Evolutionary conservation across 2,888 invertebrate species (phyloP), one percentile per base, ranked within the genome.

Genomic region (Stratiomys singularior): DNA sequence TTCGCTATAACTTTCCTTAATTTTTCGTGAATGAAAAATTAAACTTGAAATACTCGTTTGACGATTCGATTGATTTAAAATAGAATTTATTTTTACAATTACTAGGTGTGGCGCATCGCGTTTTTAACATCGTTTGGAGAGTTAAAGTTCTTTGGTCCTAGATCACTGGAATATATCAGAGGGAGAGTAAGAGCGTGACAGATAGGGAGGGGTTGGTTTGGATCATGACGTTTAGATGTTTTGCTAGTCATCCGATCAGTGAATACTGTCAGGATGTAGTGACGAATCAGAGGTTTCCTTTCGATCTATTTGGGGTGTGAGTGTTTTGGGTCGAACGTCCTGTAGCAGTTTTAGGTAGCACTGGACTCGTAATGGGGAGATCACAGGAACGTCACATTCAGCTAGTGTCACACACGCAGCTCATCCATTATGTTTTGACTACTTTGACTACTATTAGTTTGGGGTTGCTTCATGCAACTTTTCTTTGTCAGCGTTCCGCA

Each of bases 401-500:
- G 76, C 79, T 87, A 87, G 85, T 91, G 94, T 94, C 94, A 95
- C 93, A 95, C 94, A 79, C 94, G 88, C 88, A 94, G 84, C 87
- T 94, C 94, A 88, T 95, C 94, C 93, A 94, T 94, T 82, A 91
- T 88, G 84, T 86, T 88, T 86, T 85, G 88, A 84, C 83, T 76
- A 84, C 83, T 76, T 83, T 84, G 80, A 83, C 84, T 81, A 80
- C 80, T 72, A 78, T 77, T 76, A 78, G 81, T 81, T 2, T 84
- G 83, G 18, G 87, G 82, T 79, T 87, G 86, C 77, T 87, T 87
- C 84, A 87, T 87, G 82, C 87, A 87, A 83, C 93, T 93, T 86
- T 93, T 93, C 87, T 94, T 94, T 67, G 94, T 94, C 79, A 94
- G 84, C 1, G 94, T 93, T 77, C 90, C 93, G 64, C 93, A 93